These are phyloP conservation scores for Oplegnathus fasciatus DNA, from an alignment of 2,113 vertebrate genomes.

Conservation along the genomic window DNA sequence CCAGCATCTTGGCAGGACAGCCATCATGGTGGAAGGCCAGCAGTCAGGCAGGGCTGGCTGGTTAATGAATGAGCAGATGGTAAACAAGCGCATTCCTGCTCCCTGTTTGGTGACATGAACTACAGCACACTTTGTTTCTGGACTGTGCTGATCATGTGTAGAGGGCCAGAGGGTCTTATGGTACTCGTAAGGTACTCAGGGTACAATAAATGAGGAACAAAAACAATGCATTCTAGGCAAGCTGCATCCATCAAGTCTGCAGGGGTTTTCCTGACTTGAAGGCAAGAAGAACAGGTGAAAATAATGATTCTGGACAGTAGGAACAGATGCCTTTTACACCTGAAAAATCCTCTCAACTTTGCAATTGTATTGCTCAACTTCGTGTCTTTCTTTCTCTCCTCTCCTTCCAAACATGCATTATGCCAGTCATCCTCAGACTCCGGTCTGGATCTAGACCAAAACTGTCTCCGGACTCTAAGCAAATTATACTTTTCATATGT, in stretches of 20 bases:
- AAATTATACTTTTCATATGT: too few species aligned
- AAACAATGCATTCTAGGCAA: background rate
- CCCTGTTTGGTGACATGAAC: too few species aligned
- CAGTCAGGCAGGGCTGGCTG: too few species aligned
- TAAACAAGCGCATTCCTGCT: too few species aligned
- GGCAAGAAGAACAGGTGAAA: background rate
- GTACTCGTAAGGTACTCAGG: too few species aligned
- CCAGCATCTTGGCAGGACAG: too few species aligned
- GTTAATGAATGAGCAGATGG: too few species aligned
- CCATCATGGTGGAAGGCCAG: too few species aligned
- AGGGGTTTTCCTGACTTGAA: background rate
- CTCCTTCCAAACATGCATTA: background rate
- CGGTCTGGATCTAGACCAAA: too few species aligned
- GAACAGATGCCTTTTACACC: background rate
- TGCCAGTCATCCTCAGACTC: too few species aligned
- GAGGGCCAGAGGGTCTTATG: background rate
- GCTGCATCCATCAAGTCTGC: background rate
- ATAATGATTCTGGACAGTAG: background rate
- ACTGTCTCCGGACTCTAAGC: too few species aligned
- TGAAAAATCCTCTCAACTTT: background rate
- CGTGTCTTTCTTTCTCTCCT: background rate
- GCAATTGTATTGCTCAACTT: background rate
- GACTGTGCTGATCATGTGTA: background rate
- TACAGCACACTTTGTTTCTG: too few species aligned
- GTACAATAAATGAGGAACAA: background rate